phyloP scores from a whole-genome alignment of 2,888 invertebrate genomes.

The Drosophila sordidapex region DNA sequence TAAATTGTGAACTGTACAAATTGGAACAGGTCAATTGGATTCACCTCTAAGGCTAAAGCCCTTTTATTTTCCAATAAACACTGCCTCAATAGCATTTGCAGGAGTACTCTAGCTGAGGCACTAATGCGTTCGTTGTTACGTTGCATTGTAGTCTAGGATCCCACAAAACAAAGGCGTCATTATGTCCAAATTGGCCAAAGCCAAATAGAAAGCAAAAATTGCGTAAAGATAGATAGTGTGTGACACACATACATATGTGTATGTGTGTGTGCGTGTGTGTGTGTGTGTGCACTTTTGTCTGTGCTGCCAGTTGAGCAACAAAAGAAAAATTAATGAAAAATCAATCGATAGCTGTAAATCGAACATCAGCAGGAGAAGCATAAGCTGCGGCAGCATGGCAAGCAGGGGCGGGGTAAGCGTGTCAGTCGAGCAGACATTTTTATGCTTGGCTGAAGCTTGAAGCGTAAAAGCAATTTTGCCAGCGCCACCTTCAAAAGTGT shows the following conservation, averaged over 20 bases:
- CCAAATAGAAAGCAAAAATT: conserved; percentile 14
- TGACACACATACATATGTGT: conserved; percentile 1
- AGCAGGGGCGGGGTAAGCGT: background rate
- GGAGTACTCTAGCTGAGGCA: background rate
- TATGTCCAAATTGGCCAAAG: conserved; percentile 35
- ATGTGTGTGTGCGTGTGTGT: background rate
- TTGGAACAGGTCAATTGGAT: background rate
- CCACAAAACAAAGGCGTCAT: conserved; percentile 21
- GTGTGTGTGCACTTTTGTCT: conserved; percentile 12
- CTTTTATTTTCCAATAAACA: background rate
- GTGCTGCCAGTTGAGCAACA: conserved; percentile 21
- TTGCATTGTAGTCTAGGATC: background rate
- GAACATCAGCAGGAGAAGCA: conserved; percentile 31
- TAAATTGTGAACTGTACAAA: background rate
- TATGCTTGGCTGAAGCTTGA: conserved; percentile 64
- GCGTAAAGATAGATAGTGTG: background rate
- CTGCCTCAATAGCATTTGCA: background rate
- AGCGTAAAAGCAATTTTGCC: conserved; percentile 77
- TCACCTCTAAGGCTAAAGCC: background rate
- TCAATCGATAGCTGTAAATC: conserved; percentile 70
- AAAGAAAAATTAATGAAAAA: conserved; percentile 57
- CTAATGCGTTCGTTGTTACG: background rate
- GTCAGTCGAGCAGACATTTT: conserved; percentile 70
- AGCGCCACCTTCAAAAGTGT: conserved; percentile 60
- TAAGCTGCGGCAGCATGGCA: background rate